Evolutionary conservation across 2,797 vertebrate species (phyloP).

Genomic region (Erpetoichthys calabaricus): DNA sequence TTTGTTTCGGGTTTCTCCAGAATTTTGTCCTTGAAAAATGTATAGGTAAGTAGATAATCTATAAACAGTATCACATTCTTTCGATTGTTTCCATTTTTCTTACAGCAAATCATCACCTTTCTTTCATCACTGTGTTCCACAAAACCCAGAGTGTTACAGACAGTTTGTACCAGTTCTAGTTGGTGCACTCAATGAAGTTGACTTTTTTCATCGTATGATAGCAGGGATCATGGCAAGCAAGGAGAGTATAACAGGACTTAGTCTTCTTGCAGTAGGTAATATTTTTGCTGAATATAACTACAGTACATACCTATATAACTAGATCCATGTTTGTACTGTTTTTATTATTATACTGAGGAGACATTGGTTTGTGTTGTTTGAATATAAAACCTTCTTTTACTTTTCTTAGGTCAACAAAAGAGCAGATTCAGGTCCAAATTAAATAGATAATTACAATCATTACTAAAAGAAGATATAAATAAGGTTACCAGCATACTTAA

Average conservation of each 20-base stretch:
- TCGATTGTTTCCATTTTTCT: conserved; percentile 20
- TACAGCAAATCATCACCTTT: conserved; percentile 49
- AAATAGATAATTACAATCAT: too few relatives aligned
- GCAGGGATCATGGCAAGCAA: conserved; percentile 50
- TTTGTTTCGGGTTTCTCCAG: too few relatives aligned
- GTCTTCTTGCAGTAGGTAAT: conserved; percentile 49
- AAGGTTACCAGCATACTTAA: neutral
- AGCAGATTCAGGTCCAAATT: too few relatives aligned
- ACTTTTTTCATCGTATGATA: conserved; percentile 43
- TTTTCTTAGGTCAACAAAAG: too few relatives aligned
- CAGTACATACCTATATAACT: too few relatives aligned
- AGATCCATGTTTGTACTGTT: too few relatives aligned
- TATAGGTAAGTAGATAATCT: too few relatives aligned
- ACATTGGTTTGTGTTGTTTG: too few relatives aligned
- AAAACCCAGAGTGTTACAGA: conserved; percentile 48
- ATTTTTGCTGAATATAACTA: neutral
- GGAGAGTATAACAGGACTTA: conserved; percentile 43
- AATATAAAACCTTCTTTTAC: too few relatives aligned
- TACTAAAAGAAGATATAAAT: too few relatives aligned
- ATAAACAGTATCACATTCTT: conserved; percentile 6
- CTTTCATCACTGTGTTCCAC: conserved; percentile 53
- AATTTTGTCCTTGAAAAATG: too few relatives aligned
- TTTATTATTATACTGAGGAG: too few relatives aligned
- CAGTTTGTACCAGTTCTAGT: conserved; percentile 39
- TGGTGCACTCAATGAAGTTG: conserved; percentile 38